Conservation (phyloP, 35 echinoderm and acorn worm species). For the Amphiura filiformis region DNA sequence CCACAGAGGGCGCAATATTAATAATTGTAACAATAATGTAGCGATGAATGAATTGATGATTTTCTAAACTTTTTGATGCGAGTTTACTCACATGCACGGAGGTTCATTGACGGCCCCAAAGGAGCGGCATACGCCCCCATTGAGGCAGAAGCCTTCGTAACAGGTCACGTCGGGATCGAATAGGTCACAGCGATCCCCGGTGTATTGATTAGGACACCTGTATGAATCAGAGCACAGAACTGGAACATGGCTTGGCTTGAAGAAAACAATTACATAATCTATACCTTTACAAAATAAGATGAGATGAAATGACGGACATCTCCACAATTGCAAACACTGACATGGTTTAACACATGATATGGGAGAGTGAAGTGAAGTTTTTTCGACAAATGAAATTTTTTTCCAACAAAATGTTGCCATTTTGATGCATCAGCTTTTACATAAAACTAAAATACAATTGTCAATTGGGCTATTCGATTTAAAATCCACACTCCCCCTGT, state of each 20-base stretch:
- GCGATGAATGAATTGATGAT: slow-evolving; percentile 5
- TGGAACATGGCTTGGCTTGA: slow-evolving; percentile 5
- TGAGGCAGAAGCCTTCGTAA: background rate
- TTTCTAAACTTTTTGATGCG: background rate
- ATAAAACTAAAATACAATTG: too few relatives aligned
- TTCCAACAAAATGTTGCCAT: too few relatives aligned
- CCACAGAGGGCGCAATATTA: slow-evolving; percentile 5
- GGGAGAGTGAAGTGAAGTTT: too few relatives aligned
- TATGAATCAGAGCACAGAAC: background rate
- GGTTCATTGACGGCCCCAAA: background rate
- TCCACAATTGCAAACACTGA: too few relatives aligned
- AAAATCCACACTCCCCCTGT: too few relatives aligned
- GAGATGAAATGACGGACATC: too few relatives aligned
- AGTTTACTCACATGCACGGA: background rate
- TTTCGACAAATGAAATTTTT: too few relatives aligned
- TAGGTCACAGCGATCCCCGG: background rate
- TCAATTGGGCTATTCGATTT: too few relatives aligned
- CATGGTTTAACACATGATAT: too few relatives aligned
- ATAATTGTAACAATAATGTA: background rate
- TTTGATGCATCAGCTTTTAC: too few relatives aligned
- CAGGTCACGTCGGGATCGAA: background rate
- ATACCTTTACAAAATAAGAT: too few relatives aligned
- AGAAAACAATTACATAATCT: background rate
- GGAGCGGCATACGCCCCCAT: background rate
- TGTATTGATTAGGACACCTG: background rate